Evolutionary conservation across 2,113 vertebrate species (phyloP).

Genomic region (Rhabdomys dilectus): DNA sequence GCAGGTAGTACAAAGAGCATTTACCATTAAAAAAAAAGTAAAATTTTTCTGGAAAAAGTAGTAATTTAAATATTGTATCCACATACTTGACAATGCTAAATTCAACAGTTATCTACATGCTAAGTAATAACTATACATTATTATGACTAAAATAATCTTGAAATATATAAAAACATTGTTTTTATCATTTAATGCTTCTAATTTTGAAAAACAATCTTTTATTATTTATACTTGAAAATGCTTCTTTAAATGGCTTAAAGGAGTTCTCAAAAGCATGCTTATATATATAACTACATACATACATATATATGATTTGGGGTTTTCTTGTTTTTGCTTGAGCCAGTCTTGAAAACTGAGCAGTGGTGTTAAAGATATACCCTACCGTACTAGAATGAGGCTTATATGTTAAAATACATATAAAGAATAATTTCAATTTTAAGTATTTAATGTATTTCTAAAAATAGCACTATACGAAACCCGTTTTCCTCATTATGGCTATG

Average conservation of each 20-base stretch:
- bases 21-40: constrained; percentile 10
- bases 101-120: not conserved
- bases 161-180: constrained; percentile 40
- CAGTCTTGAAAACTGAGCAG: not conserved
- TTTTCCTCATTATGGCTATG: not conserved
- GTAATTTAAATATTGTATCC: not conserved
- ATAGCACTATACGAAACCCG: not conserved
- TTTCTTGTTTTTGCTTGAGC: not conserved
- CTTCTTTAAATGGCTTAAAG: constrained; percentile 61
- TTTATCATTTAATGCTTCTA: not conserved
- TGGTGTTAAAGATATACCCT: not conserved
- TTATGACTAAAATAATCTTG: constrained; percentile 11
- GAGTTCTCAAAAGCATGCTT: not conserved
- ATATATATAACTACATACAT: not conserved
- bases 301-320: not conserved
- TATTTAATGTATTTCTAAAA: constrained; percentile 18
- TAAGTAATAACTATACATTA: not conserved
- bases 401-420: constrained; percentile 15
- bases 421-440: constrained; percentile 22
- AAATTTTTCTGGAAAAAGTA: not conserved
- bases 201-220: constrained; percentile 46
- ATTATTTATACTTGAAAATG: constrained; percentile 40
- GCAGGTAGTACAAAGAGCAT: not conserved
- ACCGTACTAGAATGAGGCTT: not conserved
- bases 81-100: not conserved